Conservation (phyloP, 1,140 invertebrate species). For the Lycorma delicatula region DNA sequence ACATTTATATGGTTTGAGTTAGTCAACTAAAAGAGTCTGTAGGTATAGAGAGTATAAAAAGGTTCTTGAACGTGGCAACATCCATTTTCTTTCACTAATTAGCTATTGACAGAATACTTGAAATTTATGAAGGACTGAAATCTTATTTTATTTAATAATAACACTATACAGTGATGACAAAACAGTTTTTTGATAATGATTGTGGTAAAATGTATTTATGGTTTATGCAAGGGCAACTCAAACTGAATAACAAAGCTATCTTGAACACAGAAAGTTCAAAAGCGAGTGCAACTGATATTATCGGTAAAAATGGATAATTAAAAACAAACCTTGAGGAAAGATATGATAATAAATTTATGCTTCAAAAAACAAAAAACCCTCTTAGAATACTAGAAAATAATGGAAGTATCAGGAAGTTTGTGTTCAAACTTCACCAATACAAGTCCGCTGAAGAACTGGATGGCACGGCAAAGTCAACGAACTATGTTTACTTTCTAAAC, state of each 20-base stretch:
- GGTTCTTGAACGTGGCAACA: constrained; percentile 27
- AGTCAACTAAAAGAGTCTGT: constrained; percentile 27
- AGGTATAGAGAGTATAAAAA: constrained; percentile 25
- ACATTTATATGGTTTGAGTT: constrained; percentile 29
- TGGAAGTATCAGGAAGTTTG: too few relatives aligned
- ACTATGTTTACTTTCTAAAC: too few relatives aligned
- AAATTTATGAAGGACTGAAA: constrained; percentile 18
- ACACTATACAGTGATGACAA: constrained; percentile 14
- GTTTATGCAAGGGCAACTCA: constrained; percentile 9
- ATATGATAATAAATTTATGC: too few relatives aligned
- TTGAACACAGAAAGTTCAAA: not conserved
- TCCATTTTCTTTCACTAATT: constrained; percentile 27
- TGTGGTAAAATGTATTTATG: constrained; percentile 15
- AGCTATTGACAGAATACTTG: constrained; percentile 20
- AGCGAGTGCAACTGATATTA: not conserved
- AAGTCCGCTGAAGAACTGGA: too few relatives aligned
- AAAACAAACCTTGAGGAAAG: constrained; percentile 3
- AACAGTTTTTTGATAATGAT: constrained; percentile 20
- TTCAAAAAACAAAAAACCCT: too few relatives aligned
- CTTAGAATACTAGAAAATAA: too few relatives aligned
- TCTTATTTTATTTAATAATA: constrained; percentile 19
- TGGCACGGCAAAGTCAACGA: too few relatives aligned
- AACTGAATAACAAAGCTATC: not conserved
- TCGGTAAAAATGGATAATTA: too few relatives aligned
- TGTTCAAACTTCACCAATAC: too few relatives aligned